Percentiles rank a stretch among this genome's conserved stretches.
phyloP scores from a whole-genome alignment of 2,113 vertebrate species.

The pig (Sus scrofa) region T2T-Sscrofa CM000827.6:94938501-94939000 shows the following conservation, averaged over 20 bases:
- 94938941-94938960: background rate
- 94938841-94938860: background rate
- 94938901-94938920: background rate
- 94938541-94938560: background rate
- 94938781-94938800: background rate
- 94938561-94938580: background rate
- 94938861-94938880: background rate
- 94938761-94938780: background rate
- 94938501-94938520: background rate
- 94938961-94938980: background rate
- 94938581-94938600: background rate
- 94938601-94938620: background rate
- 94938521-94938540: background rate
- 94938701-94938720: background rate
- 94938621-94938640: background rate
- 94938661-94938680: background rate
- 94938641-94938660: background rate
- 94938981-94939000: background rate
- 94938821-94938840: background rate
- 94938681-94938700: background rate
- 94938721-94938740: background rate
- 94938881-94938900: background rate
- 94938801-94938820: background rate
- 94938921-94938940: conserved; percentile 5
- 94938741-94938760: background rate